Conservation (phyloP, 2,113 vertebrate species). For the Urocitellus parryii region DNA sequence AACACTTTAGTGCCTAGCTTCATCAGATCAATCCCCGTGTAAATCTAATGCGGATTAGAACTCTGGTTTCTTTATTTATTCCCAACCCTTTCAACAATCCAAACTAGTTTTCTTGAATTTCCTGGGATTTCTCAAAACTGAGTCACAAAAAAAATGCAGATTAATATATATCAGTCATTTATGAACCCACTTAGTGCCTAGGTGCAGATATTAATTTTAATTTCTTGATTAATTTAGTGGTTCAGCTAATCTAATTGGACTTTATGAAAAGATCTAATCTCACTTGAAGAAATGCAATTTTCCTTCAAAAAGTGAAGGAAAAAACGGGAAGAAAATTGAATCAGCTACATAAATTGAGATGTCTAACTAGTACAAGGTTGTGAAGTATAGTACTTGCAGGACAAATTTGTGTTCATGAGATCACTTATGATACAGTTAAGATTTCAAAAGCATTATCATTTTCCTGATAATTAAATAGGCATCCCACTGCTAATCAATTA, state of each 20-base stretch:
- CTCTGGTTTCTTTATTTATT: neutral
- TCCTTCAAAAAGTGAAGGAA: neutral
- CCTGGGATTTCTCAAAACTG: neutral
- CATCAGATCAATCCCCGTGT: too few species aligned
- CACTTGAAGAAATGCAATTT: neutral
- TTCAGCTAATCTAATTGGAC: neutral
- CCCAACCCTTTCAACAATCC: neutral
- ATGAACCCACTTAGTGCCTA: neutral
- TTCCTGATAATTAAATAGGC: neutral
- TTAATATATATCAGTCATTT: neutral
- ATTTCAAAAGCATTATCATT: neutral
- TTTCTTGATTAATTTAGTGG: slow-evolving; percentile 1
- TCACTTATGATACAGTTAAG: neutral
- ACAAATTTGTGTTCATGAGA: neutral
- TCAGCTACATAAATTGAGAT: neutral
- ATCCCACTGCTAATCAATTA: neutral
- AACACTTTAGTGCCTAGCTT: neutral
- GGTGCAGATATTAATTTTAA: neutral
- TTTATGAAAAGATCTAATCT: neutral
- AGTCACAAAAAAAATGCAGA: neutral
- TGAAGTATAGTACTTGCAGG: neutral
- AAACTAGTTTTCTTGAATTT: neutral
- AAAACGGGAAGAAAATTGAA: neutral
- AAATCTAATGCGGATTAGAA: neutral
- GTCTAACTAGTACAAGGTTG: neutral